Evolutionary conservation across 1,140 invertebrate species (phyloP).

Genomic region (Pseudoatta argentina): DNA sequence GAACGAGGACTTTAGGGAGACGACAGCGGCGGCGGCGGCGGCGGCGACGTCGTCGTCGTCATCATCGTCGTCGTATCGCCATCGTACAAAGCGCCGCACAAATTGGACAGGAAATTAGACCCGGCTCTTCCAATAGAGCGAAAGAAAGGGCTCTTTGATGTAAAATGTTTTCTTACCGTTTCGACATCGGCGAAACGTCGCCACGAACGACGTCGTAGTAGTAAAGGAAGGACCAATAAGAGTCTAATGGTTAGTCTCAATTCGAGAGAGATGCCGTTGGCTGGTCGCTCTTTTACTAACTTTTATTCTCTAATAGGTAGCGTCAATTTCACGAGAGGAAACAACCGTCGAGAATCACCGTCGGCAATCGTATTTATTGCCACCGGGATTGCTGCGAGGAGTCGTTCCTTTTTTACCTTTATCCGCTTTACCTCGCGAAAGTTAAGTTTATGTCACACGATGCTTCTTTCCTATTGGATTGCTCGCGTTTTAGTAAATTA

Average conservation of each 20-base stretch:
- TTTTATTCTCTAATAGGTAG: background rate
- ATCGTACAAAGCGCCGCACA: conserved; percentile 9
- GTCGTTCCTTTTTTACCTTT: background rate
- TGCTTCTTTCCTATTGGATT: too few species aligned
- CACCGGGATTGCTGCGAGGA: background rate
- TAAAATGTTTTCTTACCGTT: conserved; percentile 38
- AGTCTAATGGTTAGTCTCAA: background rate
- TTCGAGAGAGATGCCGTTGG: background rate
- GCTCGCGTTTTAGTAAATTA: too few species aligned
- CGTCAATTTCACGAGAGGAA: background rate
- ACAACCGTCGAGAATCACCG: background rate
- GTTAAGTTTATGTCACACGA: background rate
- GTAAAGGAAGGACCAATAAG: background rate
- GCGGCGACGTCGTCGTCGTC: background rate
- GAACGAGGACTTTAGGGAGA: conserved; percentile 9
- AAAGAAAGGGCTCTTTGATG: conserved; percentile 40
- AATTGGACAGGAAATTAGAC: conserved; percentile 56
- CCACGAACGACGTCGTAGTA: background rate
- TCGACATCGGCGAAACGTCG: conserved; percentile 34
- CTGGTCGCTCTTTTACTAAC: background rate
- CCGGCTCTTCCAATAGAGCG: conserved; percentile 32
- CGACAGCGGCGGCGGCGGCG: background rate
- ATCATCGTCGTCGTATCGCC: background rate
- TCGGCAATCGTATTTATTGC: background rate
- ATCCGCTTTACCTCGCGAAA: background rate